Evolutionary conservation across 2,113 vertebrate species (phyloP).

Genomic region (Macrotis lagotis): DNA sequence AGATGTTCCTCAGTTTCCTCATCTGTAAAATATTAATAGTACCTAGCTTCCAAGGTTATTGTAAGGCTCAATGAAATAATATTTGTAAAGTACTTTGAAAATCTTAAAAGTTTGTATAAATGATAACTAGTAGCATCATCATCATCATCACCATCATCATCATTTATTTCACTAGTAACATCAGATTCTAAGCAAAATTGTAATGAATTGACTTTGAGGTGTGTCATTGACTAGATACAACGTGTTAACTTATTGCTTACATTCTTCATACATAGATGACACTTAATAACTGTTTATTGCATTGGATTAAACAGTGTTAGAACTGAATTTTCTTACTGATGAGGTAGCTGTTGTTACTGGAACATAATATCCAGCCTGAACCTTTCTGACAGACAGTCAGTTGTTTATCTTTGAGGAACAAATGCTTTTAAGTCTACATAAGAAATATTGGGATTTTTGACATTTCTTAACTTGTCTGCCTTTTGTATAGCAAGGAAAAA

Average conservation of each 20-base stretch:
- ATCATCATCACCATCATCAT: neutral
- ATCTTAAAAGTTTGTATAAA: no score
- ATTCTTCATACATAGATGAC: neutral
- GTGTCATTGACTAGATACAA: neutral
- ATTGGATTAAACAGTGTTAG: neutral
- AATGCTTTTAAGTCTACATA: slow-evolving; percentile 12
- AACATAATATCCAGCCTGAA: slow-evolving; percentile 33
- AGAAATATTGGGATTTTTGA: slow-evolving; percentile 42
- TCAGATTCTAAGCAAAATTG: neutral
- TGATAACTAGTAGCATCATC: neutral
- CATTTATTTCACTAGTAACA: neutral
- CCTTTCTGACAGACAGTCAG: slow-evolving; percentile 16
- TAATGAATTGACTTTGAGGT: neutral
- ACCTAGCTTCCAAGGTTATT: neutral
- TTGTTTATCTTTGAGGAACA: slow-evolving; percentile 22
- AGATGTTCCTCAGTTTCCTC: neutral
- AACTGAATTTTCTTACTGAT: slow-evolving; percentile 24
- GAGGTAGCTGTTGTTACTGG: slow-evolving; percentile 38
- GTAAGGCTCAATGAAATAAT: neutral
- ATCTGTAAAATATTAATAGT: neutral
- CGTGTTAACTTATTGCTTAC: neutral
- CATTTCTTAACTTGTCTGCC: slow-evolving; percentile 38
- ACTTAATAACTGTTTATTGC: neutral
- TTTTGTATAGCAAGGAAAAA: slow-evolving; percentile 49
- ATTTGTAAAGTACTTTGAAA: neutral